These are phyloP conservation scores for Campaea margaritaria DNA, from an alignment of 2,888 invertebrate genomes.

Conservation along the genomic window DNA sequence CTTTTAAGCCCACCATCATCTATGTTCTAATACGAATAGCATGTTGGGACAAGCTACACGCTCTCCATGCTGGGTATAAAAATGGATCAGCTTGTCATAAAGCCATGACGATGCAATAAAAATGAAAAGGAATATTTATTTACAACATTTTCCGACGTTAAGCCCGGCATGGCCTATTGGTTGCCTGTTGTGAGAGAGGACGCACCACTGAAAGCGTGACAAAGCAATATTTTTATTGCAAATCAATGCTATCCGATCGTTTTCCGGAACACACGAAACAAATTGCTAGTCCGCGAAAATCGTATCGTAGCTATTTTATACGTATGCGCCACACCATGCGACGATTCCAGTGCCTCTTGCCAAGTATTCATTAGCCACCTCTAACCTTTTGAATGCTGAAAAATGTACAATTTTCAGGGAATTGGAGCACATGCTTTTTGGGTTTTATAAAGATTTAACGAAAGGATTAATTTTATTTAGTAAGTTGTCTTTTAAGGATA, in stretches of 20 bases:
- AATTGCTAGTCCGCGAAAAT: constrained; percentile 64
- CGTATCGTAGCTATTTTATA: constrained; percentile 55
- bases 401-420: constrained; percentile 28
- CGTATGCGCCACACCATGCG: constrained; percentile 47
- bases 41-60: constrained; percentile 19
- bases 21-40: constrained; percentile 1
- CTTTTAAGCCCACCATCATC: too few relatives aligned
- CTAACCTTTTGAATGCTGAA: constrained; percentile 35
- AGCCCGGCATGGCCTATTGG: constrained; percentile 46
- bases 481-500: background rate
- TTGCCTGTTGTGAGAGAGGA: constrained; percentile 59
- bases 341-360: constrained; percentile 45
- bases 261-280: constrained; percentile 68
- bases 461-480: background rate
- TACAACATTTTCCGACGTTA: constrained; percentile 47
- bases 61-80: constrained; percentile 29
- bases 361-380: constrained; percentile 45
- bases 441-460: constrained; percentile 2
- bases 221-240: constrained; percentile 73
- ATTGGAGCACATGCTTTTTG: constrained; percentile 12
- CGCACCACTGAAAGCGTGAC: constrained; percentile 68
- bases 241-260: constrained; percentile 71
- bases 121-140: constrained; percentile 48
- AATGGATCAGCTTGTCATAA: constrained; percentile 28
- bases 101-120: constrained; percentile 41